Evolutionary conservation across 2,797 vertebrate genomes (phyloP).

Genomic region (Parotocinclus haroldoi): DNA sequence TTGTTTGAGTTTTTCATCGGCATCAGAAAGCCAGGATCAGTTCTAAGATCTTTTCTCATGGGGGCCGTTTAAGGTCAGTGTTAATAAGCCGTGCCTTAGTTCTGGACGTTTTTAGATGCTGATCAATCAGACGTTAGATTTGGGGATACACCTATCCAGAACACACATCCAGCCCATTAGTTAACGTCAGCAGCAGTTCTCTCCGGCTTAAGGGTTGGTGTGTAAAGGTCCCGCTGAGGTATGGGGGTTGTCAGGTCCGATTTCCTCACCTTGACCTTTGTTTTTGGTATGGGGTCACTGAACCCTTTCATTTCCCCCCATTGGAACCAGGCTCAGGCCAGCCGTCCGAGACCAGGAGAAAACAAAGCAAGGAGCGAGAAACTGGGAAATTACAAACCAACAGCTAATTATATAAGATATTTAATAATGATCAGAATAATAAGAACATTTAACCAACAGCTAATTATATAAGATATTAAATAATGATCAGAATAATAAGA

Average conservation of each 20-base stretch:
- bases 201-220: constrained; percentile 9
- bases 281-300: constrained; percentile 33
- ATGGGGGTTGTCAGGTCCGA: constrained; percentile 40
- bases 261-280: constrained; percentile 37
- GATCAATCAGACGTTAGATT: constrained; percentile 1
- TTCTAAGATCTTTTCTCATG: too few species aligned
- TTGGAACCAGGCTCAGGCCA: constrained; percentile 22
- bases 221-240: constrained; percentile 27
- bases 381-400: not conserved
- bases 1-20: too few species aligned
- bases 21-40: too few species aligned
- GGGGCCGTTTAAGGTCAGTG: too few species aligned
- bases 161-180: constrained; percentile 23
- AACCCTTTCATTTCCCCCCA: constrained; percentile 27
- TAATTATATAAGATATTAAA: too few species aligned
- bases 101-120: not conserved
- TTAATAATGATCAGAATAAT: too few species aligned
- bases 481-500: too few species aligned
- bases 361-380: not conserved
- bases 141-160: constrained; percentile 10
- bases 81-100: too few species aligned
- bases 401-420: too few species aligned
- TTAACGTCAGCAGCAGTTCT: constrained; percentile 16
- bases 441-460: too few species aligned
- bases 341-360: constrained; percentile 3